Conservation (phyloP, 2,888 invertebrate genomes). For the Lysandra bellargus region DNA sequence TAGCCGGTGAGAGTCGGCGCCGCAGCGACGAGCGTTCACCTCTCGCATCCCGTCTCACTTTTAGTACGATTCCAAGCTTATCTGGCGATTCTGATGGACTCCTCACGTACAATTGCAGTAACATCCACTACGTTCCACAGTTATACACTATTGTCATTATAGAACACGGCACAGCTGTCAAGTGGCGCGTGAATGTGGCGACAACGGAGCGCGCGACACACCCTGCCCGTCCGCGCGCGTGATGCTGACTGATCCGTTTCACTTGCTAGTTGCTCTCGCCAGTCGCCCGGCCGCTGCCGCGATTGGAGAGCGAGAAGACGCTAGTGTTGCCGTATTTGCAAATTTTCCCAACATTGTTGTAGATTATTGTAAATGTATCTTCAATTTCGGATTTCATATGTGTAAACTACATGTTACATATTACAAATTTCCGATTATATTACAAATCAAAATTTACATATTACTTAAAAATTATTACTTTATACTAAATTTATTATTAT, state of each 20-base stretch:
- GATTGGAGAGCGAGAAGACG: conserved; percentile 54
- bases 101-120: conserved; percentile 57
- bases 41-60: conserved; percentile 68
- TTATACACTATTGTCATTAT: conserved; percentile 63
- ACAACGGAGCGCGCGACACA: conserved; percentile 52
- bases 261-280: conserved; percentile 43
- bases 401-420: background rate
- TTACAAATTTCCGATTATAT: too few species aligned
- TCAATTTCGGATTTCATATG: too few species aligned
- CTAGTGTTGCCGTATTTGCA: conserved; percentile 55
- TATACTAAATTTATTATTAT: too few species aligned
- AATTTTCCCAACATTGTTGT: conserved; percentile 48
- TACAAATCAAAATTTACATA: too few species aligned
- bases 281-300: conserved; percentile 43
- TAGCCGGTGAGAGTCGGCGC: conserved; percentile 77
- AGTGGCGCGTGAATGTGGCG: conserved; percentile 71
- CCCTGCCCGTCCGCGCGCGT: conserved; percentile 67
- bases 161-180: conserved; percentile 70
- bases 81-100: conserved; percentile 47
- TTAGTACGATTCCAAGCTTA: conserved; percentile 52
- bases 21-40: conserved; percentile 78
- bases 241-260: conserved; percentile 75
- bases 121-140: conserved; percentile 67
- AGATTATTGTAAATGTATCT: background rate
- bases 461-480: too few species aligned